These are phyloP conservation scores for Heliconius cydno DNA, from an alignment of 2,888 invertebrate species.

Conservation along the genomic window DNA sequence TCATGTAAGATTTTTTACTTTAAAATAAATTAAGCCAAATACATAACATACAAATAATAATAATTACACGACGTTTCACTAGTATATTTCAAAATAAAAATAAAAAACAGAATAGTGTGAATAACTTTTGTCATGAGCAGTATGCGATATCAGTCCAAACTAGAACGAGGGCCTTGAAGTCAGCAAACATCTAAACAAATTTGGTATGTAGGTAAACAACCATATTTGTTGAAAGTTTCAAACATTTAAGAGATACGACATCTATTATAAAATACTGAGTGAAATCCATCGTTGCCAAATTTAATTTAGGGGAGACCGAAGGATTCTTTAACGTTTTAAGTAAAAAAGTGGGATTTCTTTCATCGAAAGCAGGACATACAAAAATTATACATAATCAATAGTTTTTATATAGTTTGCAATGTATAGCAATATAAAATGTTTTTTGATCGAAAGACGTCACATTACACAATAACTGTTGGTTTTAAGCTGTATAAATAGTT, in stretches of 20 bases:
- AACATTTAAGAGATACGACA: background rate
- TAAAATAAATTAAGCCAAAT: background rate
- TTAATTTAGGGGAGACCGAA: too few species aligned
- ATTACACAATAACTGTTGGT: too few species aligned
- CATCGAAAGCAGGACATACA: too few species aligned
- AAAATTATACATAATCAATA: too few species aligned
- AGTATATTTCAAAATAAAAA: background rate
- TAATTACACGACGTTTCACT: background rate
- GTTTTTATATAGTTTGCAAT: too few species aligned
- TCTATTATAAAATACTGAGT: constrained; percentile 10
- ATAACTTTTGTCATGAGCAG: constrained; percentile 1
- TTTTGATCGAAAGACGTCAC: too few species aligned
- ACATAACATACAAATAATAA: background rate
- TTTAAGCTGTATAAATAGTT: too few species aligned
- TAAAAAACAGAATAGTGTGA: background rate
- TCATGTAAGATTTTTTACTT: background rate
- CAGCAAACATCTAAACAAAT: constrained; percentile 40
- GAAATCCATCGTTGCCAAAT: background rate
- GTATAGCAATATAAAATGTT: too few species aligned
- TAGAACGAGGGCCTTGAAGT: constrained; percentile 33
- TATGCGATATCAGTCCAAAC: constrained; percentile 32
- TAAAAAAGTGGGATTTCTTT: too few species aligned
- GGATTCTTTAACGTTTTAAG: too few species aligned
- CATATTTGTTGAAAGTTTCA: constrained; percentile 12
- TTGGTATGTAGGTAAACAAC: constrained; percentile 27